Base-by-base conservation (phyloP, 2,888 invertebrate genomes). In the Thera britannica region DNA sequence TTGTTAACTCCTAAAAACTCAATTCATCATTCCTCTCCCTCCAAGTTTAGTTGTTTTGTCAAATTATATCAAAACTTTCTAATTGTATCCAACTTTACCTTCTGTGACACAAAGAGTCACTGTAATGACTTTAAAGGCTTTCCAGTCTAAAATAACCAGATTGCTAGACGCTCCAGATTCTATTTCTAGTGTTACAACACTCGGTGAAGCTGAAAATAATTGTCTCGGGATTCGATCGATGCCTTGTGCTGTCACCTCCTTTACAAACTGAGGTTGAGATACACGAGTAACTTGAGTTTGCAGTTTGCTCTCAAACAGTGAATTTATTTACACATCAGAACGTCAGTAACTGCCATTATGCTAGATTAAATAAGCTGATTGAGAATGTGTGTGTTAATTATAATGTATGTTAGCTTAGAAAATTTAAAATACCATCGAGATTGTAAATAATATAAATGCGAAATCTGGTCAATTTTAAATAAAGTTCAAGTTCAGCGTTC, bases 51-150 rank as follows among this genome's bases (percentile, higher is more conserved):
- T 49, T 5, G 12, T 6, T 49, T 49, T 23, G 12, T 49, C 49
- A 6, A 9, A 49, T 23, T 49, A 49, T 23, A 12, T 12, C 5
- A 49, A 6, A 49, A 49, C 49, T 49, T 38, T 48, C 11, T 34
- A 52, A 52, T 52, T 52, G 34, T 34, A 12, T 49, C 49, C 9
- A 49, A 12, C 23, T 23, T 52, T 34, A 8, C 34, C 52, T 34
- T 44, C 44, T 46, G 34, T 34, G 46, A 34, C 34, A 11, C 57
- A 57, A 44, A 46, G 5, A 57, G 57, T 44, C 44, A 57, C 23
- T 57, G 12, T 38, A 51, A 51, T 51, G 1, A 36, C 51, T 49
- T 44, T 1, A 12, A 57, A 38, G 41, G 57, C 57, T 57, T 57
- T 41, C 41, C 3, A 44, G 41, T 44, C 23, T 9, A 41, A 41